Conservation (phyloP, 35 echinoderm and acorn worm genomes). For the Ophioderma brevispina region DNA sequence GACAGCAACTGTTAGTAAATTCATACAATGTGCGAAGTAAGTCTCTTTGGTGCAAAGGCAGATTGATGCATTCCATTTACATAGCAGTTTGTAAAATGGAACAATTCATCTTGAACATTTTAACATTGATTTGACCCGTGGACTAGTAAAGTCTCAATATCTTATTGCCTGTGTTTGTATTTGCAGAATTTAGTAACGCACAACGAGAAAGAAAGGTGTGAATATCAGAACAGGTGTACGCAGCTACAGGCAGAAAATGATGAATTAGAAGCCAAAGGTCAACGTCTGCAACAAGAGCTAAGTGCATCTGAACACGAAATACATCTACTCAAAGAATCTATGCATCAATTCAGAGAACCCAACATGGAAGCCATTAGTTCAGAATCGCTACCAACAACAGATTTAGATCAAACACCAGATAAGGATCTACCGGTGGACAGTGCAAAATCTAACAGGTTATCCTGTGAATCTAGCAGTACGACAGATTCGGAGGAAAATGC, state of each 20-base stretch:
- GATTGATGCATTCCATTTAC: no score
- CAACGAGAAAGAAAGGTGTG: neutral
- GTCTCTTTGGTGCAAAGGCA: no score
- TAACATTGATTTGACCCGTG: no score
- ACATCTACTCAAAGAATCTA: neutral
- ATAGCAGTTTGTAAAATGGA: no score
- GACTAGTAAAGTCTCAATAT: no score
- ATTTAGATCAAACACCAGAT: neutral
- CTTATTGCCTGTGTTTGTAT: neutral
- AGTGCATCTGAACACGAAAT: conserved; percentile 36
- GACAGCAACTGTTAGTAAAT: no score
- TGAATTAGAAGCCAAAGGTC: neutral
- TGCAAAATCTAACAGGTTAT: conserved; percentile 25
- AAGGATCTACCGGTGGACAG: neutral
- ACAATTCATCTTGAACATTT: no score
- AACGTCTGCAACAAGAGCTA: conserved; percentile 33
- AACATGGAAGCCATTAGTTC: neutral
- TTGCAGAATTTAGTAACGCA: neutral
- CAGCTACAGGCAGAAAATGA: conserved; percentile 7
- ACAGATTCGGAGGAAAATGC: conserved; percentile 57
- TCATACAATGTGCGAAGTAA: no score
- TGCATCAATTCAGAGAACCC: neutral
- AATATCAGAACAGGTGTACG: neutral
- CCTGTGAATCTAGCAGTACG: conserved; percentile 42
- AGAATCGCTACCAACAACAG: neutral